Conservation (phyloP, 1,140 invertebrate species). For the Penaeus chinensis region DNA sequence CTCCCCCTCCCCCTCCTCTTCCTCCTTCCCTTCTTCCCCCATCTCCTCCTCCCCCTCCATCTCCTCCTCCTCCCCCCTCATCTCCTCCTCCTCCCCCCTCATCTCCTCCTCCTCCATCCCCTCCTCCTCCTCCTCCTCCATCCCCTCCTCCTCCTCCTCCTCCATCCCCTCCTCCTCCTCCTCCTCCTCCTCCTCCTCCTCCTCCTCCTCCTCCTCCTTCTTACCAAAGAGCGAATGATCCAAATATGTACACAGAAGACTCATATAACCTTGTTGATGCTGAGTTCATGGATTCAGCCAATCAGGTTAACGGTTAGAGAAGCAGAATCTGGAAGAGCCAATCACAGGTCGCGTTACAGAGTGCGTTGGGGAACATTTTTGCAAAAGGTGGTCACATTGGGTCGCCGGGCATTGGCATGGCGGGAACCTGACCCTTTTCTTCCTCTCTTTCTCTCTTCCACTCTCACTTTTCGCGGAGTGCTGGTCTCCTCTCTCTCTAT, state of each 20-base stretch:
- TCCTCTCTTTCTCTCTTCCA: background rate
- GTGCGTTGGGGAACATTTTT: too few relatives aligned
- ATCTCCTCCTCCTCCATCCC: background rate
- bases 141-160: too few relatives aligned
- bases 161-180: background rate
- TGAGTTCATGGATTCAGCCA: too few relatives aligned
- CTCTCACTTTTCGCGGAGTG: background rate
- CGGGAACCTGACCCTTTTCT: background rate
- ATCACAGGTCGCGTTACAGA: too few relatives aligned
- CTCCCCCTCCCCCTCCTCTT: background rate
- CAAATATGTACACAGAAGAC: too few relatives aligned
- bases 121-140: too few relatives aligned
- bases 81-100: background rate
- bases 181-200: constrained; percentile 17
- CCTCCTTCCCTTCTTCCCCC: background rate
- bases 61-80: background rate
- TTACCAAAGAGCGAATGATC: too few relatives aligned
- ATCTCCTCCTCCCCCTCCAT: background rate
- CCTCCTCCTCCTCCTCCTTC: background rate
- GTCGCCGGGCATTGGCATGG: too few relatives aligned
- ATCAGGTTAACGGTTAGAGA: too few relatives aligned
- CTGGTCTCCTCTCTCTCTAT: background rate
- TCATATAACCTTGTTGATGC: too few relatives aligned
- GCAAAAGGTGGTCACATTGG: too few relatives aligned
- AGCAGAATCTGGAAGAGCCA: too few relatives aligned